Percentiles rank a stretch among this genome's conserved stretches.
Evolutionary conservation across 2,797 vertebrate genomes (phyloP).

Genomic region (Falco biarmicus): DNA sequence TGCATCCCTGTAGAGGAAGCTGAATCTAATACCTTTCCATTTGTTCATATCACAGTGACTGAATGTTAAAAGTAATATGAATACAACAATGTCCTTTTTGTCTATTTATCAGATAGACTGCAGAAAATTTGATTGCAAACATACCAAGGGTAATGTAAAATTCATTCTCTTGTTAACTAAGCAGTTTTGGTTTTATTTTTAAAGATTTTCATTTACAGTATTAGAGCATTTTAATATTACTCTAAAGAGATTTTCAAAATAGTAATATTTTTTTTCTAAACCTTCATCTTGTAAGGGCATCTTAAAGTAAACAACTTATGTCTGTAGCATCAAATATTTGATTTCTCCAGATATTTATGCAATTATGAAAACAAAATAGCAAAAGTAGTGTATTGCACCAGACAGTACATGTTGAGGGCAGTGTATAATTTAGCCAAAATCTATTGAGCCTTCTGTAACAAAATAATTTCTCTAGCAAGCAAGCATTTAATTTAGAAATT

Average conservation of each 20-base stretch:
- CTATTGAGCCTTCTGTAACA: conserved; percentile 70
- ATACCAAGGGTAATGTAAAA: conserved; percentile 48
- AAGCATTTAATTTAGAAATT: conserved; percentile 58
- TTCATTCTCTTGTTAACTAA: conserved; percentile 20
- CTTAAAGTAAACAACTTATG: not conserved
- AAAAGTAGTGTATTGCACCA: conserved; percentile 60
- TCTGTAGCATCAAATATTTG: not conserved
- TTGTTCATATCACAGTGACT: conserved; percentile 24
- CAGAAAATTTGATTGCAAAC: conserved; percentile 17
- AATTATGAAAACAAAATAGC: conserved; percentile 61
- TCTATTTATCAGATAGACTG: conserved; percentile 43
- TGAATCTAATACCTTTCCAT: conserved; percentile 42
- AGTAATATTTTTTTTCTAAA: conserved; percentile 1
- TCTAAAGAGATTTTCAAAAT: conserved; percentile 44
- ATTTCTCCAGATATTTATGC: conserved; percentile 6
- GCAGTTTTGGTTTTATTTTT: conserved; percentile 34
- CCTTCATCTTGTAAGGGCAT: not conserved
- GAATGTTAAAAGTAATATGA: conserved; percentile 55
- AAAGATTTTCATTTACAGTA: conserved; percentile 19
- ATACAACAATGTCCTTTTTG: conserved; percentile 42
- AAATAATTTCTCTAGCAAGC: conserved; percentile 69
- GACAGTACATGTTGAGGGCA: conserved; percentile 73
- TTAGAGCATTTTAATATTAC: conserved; percentile 63
- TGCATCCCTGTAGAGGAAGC: conserved; percentile 50
- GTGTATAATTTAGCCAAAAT: conserved; percentile 73